A percentile compares a stretch with the other conserved stretches of the same genome.
Evolutionary conservation across 2,113 vertebrate species (phyloP).

Genomic region (Sterrhoptilus dennistouni): DNA sequence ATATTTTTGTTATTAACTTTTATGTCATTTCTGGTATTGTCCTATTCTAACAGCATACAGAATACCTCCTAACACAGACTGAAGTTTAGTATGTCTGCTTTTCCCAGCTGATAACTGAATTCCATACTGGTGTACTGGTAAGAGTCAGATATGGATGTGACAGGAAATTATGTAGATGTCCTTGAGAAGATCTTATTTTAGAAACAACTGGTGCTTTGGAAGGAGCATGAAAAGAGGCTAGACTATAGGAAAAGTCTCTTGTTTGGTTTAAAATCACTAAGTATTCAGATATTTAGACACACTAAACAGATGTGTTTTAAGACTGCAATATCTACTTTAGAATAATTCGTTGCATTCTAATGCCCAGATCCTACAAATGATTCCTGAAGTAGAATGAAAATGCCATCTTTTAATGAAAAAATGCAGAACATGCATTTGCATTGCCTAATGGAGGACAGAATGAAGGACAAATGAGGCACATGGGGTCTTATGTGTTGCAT

Average conservation of each 20-base stretch:
- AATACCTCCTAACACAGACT: not conserved
- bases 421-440: not conserved
- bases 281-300: not conserved
- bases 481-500: not conserved
- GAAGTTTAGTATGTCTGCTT: constrained; percentile 19
- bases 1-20: not conserved
- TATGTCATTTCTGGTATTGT: not conserved
- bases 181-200: constrained; percentile 57
- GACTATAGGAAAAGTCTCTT: not conserved
- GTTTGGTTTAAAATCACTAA: not conserved
- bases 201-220: constrained; percentile 27
- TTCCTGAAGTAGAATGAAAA: not conserved
- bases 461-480: not conserved
- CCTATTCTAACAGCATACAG: not conserved
- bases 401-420: not conserved
- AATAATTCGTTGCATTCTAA: not conserved
- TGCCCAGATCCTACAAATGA: not conserved
- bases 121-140: constrained; percentile 54
- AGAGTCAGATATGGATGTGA: constrained; percentile 59
- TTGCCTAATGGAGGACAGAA: not conserved
- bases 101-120: constrained; percentile 65
- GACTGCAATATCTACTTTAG: not conserved
- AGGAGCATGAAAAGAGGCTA: not conserved
- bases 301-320: not conserved
- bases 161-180: constrained; percentile 61